A percentile compares a stretch with the other conserved stretches of the same genome.
phyloP scores from a whole-genome alignment of 1,140 invertebrate genomes.

The Chrysopa pallens region DNA sequence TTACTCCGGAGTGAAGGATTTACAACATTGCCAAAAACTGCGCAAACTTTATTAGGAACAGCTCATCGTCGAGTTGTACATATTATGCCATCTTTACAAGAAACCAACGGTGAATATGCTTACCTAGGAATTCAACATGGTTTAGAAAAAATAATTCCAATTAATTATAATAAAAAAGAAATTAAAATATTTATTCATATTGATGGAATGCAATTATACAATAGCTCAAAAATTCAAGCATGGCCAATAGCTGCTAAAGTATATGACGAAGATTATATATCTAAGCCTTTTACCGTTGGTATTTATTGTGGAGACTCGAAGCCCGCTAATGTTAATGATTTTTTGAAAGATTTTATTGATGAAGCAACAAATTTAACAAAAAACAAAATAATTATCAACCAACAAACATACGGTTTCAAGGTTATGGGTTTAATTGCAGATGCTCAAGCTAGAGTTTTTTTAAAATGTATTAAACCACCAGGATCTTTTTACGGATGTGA shows the following conservation, averaged over 20 bases:
- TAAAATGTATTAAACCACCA: constrained; percentile 7
- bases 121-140: constrained; percentile 9
- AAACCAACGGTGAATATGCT: constrained; percentile 5
- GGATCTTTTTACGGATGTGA: constrained; percentile 8
- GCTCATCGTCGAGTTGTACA: constrained; percentile 1
- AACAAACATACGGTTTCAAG: neutral
- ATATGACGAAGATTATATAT: constrained; percentile 5
- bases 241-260: constrained; percentile 7
- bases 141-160: constrained; percentile 5
- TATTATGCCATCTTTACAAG: neutral
- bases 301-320: constrained; percentile 7
- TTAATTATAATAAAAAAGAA: constrained; percentile 5
- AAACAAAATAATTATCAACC: constrained; percentile 1
- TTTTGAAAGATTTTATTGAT: constrained; percentile 4
- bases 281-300: constrained; percentile 7
- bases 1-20: constrained; percentile 5
- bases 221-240: constrained; percentile 5
- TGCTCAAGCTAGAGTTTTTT: constrained; percentile 6
- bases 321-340: constrained; percentile 3
- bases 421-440: constrained; percentile 5
- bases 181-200: constrained; percentile 7
- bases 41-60: constrained; percentile 4
- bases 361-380: constrained; percentile 4
- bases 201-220: constrained; percentile 6
- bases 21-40: constrained; percentile 3